Conservation (phyloP, 2,888 invertebrate genomes). For the Ormyrus thymus region DNA sequence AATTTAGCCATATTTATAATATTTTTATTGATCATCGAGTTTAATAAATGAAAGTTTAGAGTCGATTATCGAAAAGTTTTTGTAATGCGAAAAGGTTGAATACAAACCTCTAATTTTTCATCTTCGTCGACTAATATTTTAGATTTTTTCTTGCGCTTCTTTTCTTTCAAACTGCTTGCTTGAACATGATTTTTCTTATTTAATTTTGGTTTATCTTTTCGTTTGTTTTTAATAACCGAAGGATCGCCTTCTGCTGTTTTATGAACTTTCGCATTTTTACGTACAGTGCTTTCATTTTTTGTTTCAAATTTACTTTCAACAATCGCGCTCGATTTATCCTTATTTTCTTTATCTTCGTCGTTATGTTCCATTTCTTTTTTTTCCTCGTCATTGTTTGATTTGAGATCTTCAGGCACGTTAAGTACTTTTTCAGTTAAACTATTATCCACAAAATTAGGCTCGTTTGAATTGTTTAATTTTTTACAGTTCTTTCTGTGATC, state of each 20-base stretch:
- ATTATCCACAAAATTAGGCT: background rate
- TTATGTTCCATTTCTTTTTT: background rate
- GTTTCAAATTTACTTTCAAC: background rate
- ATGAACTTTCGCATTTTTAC: background rate
- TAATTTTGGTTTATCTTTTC: background rate
- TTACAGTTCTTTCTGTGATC: too few relatives aligned
- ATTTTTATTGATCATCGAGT: too few relatives aligned
- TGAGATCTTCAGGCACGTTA: background rate
- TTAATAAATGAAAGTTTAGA: too few relatives aligned
- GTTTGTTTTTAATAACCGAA: too few relatives aligned
- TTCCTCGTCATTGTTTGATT: background rate
- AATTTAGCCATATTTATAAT: too few relatives aligned
- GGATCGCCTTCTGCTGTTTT: background rate
- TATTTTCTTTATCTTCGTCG: slow-evolving; percentile 45
- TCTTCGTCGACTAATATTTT: slow-evolving; percentile 14
- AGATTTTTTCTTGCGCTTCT: slow-evolving; percentile 19
- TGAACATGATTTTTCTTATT: background rate
- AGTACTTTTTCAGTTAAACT: background rate
- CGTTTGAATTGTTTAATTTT: background rate
- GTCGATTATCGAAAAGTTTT: background rate
- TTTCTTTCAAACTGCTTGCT: background rate
- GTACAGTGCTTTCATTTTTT: background rate
- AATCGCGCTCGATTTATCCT: background rate
- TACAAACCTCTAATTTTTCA: slow-evolving; percentile 32
- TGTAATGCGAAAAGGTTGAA: background rate